Conservation (phyloP, 2,113 vertebrate species). For the Hippocampus zosterae region DNA sequence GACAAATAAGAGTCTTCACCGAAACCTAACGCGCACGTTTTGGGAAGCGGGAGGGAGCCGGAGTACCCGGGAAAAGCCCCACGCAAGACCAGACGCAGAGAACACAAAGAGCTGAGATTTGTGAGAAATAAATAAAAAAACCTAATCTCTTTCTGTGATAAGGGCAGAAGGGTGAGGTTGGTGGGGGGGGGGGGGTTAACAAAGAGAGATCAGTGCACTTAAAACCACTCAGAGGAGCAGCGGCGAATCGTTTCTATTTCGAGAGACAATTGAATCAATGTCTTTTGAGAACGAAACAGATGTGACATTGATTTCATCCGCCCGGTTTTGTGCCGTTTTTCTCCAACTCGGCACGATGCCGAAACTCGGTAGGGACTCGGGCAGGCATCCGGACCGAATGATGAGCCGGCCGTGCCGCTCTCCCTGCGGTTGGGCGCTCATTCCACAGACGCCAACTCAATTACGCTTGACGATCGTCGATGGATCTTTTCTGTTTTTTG, state of each 20-base stretch:
- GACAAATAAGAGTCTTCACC: too few relatives aligned
- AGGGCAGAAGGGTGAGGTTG: background rate
- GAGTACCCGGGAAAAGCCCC: too few relatives aligned
- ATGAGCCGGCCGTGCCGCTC: background rate
- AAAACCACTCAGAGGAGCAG: constrained; percentile 13
- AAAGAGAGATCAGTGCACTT: constrained; percentile 22
- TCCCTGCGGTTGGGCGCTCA: background rate
- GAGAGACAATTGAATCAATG: background rate
- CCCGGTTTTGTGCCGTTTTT: background rate
- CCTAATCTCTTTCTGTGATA: constrained; percentile 26
- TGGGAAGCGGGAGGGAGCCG: too few relatives aligned
- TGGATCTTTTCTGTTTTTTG: too few relatives aligned
- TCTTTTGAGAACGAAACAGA: too few relatives aligned
- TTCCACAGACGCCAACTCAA: constrained; percentile 3
- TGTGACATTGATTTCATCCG: background rate
- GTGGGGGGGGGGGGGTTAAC: too few relatives aligned
- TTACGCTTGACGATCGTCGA: background rate
- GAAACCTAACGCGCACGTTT: too few relatives aligned
- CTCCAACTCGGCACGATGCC: background rate
- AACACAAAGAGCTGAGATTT: too few relatives aligned
- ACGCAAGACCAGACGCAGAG: too few relatives aligned
- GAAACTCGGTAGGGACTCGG: background rate
- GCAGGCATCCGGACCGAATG: constrained; percentile 1
- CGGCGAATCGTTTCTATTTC: background rate
- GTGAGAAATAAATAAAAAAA: background rate